Evolutionary conservation across 2,113 vertebrate species (phyloP).

Genomic region (Spermophilus dauricus): DNA sequence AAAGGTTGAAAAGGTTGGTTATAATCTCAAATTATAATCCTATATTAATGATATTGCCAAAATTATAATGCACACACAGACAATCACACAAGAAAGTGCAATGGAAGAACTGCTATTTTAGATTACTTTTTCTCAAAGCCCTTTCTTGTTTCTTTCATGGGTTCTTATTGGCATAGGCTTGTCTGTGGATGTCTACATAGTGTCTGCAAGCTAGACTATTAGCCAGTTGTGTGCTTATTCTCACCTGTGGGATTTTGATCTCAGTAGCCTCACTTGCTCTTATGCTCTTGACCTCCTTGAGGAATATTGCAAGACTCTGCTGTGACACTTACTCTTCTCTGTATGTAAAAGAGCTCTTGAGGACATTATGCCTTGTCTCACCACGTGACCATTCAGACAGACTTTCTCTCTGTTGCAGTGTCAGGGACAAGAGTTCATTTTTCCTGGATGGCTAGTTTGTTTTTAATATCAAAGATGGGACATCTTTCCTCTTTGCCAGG

Average conservation of each 20-base stretch:
- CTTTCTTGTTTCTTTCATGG: not conserved
- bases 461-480: not conserved
- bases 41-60: constrained; percentile 26
- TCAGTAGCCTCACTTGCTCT: not conserved
- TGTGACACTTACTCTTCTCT: not conserved
- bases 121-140: not conserved
- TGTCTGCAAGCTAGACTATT: not conserved
- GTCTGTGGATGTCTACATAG: not conserved
- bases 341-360: not conserved
- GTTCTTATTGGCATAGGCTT: not conserved
- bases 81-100: not conserved
- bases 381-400: not conserved
- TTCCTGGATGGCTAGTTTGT: not conserved
- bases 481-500: not conserved
- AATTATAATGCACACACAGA: not conserved
- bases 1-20: not conserved
- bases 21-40: constrained; percentile 83
- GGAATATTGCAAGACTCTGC: not conserved
- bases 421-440: not conserved
- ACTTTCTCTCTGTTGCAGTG: not conserved
- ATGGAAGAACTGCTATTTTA: not conserved
- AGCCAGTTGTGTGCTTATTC: fast-evolving
- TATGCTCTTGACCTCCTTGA: not conserved
- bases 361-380: not conserved
- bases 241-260: not conserved